Evolutionary conservation across 1,140 invertebrate species (phyloP).

Genomic region (Cheumatopsyche charites): DNA sequence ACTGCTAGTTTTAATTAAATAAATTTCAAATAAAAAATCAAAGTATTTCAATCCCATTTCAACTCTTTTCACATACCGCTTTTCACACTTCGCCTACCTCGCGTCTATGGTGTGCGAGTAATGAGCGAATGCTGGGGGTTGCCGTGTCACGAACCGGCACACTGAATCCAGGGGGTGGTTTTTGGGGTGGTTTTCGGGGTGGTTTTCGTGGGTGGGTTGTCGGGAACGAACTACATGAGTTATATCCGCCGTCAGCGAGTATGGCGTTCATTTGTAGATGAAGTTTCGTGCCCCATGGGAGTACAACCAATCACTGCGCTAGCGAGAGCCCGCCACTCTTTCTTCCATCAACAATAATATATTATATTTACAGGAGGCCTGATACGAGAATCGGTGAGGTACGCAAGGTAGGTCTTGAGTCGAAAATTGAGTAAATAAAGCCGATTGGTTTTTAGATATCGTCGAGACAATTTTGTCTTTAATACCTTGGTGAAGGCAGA

Average conservation of each 20-base stretch:
- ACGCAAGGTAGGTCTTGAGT: not conserved
- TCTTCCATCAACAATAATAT: slow-evolving; percentile 34
- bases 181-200: no score
- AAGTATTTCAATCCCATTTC: no score
- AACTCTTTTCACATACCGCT: no score
- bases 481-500: no score
- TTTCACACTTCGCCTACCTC: no score
- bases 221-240: slow-evolving; percentile 39
- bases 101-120: no score
- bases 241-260: slow-evolving; percentile 44
- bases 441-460: not conserved
- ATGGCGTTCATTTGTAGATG: slow-evolving; percentile 49
- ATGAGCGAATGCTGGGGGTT: no score
- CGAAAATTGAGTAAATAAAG: not conserved
- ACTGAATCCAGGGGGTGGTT: no score
- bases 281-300: slow-evolving; percentile 46
- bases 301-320: slow-evolving; percentile 47
- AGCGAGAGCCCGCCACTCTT: slow-evolving; percentile 32
- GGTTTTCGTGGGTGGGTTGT: not conserved
- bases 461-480: no score
- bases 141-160: no score
- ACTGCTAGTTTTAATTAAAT: no score
- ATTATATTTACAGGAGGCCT: slow-evolving; percentile 27
- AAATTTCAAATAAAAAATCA: no score
- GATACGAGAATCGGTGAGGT: not conserved